Conservation (phyloP, 2,113 vertebrate species). For the Dendrocopos noguchii region DNA sequence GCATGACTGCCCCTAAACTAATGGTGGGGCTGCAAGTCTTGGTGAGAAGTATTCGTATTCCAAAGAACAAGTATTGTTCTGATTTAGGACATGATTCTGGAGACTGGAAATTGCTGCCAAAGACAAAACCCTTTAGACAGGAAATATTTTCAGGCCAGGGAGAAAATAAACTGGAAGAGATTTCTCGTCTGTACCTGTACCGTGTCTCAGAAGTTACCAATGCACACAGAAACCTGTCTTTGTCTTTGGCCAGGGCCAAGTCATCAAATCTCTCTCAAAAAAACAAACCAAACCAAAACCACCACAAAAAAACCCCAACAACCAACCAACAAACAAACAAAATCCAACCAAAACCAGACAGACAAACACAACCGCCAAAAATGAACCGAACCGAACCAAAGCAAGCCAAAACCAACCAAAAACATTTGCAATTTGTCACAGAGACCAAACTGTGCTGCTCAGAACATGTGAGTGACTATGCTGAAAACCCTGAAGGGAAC, state of each 20-base stretch:
- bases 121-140: neutral
- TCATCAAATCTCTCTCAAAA: neutral
- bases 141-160: too few relatives aligned
- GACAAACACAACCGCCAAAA: too few relatives aligned
- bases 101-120: neutral
- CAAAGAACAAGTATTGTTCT: neutral
- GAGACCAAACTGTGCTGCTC: neutral
- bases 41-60: neutral
- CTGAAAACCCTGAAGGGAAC: neutral
- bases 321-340: too few relatives aligned
- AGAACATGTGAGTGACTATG: accelerated
- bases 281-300: neutral
- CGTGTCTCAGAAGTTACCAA: neutral
- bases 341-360: too few relatives aligned
- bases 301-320: neutral
- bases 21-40: neutral
- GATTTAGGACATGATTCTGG: neutral
- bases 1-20: accelerated
- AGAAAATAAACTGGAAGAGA: too few relatives aligned
- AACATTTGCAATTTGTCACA: neutral
- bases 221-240: neutral
- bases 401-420: neutral
- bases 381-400: too few relatives aligned
- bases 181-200: accelerated
- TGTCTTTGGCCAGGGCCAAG: neutral